phyloP scores from a whole-genome alignment of 2,113 vertebrate species.

The Lepus europaeus region DNA sequence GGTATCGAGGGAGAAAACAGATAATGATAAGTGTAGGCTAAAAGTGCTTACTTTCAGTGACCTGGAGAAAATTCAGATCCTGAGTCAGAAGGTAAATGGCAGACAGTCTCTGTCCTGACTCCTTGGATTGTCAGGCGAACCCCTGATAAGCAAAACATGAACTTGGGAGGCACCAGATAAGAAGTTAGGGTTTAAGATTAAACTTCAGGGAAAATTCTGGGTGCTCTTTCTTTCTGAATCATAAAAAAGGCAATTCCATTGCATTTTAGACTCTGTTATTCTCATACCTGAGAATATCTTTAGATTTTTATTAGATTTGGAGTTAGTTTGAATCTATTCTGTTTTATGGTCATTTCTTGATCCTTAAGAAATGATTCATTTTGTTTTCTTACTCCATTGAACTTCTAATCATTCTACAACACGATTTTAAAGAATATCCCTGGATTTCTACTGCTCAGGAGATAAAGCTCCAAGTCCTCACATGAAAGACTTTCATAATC shows the following conservation, averaged over 20 bases:
- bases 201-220: constrained; percentile 21
- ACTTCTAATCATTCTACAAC: constrained; percentile 22
- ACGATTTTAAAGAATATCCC: neutral
- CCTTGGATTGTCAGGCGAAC: neutral
- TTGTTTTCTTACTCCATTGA: constrained; percentile 48
- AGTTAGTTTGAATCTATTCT: constrained; percentile 4
- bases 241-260: constrained; percentile 3
- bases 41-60: neutral
- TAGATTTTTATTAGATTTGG: constrained; percentile 27
- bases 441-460: constrained; percentile 1
- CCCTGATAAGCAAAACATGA: neutral
- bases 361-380: constrained; percentile 50
- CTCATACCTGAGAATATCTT: neutral
- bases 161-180: neutral
- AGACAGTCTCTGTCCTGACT: neutral
- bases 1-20: neutral
- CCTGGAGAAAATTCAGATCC: neutral
- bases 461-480: neutral
- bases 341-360: constrained; percentile 33
- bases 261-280: neutral
- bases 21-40: too few species aligned
- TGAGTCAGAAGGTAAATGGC: neutral
- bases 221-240: neutral
- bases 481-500: neutral
- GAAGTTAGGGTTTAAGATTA: neutral